A percentile compares a stretch with the other conserved stretches of the same genome.
These are phyloP conservation scores for Gallinago nigripennis DNA, from an alignment of 2,797 vertebrate species.

Conservation along the genomic window DNA sequence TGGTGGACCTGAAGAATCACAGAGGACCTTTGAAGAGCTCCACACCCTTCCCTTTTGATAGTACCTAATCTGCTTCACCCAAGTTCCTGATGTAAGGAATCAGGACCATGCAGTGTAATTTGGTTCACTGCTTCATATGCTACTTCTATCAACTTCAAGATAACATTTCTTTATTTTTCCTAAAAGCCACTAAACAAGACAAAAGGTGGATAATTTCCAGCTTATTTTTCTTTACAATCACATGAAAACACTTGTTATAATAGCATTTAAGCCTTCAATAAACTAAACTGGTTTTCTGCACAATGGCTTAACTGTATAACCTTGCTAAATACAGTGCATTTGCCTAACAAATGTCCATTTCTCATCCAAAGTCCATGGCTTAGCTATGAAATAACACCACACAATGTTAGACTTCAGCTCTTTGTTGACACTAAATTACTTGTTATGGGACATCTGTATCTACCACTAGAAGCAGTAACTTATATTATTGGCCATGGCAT, in stretches of 20 bases:
- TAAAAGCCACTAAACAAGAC: neutral
- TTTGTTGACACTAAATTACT: neutral
- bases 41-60: neutral
- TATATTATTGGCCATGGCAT: neutral
- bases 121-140: neutral
- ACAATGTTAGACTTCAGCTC: neutral
- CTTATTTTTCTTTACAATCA: neutral
- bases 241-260: neutral
- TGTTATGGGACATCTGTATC: neutral
- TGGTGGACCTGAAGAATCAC: neutral
- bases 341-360: neutral
- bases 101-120: neutral
- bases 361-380: neutral
- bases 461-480: neutral
- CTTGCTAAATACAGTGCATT: neutral
- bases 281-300: neutral
- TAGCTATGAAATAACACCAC: neutral
- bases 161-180: neutral
- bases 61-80: neutral
- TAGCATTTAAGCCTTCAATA: neutral
- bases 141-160: neutral
- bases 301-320: neutral
- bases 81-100: neutral
- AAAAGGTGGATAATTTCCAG: neutral
- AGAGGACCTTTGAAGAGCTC: neutral